Conservation (phyloP, 1,140 invertebrate species). For the Amphibalanus amphitrite region DNA sequence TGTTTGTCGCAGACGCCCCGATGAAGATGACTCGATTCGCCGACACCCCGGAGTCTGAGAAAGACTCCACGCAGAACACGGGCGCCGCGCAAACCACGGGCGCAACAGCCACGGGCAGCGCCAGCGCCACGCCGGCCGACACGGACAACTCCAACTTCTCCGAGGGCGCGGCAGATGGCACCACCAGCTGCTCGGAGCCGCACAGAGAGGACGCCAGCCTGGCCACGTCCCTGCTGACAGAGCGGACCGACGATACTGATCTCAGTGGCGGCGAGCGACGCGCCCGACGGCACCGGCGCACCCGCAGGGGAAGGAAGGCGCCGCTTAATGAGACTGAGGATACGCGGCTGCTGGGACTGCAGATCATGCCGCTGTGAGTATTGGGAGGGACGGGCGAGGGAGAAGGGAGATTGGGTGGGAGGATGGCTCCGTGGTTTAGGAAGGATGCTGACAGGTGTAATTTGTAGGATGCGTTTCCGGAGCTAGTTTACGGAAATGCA, state of each 20-base stretch:
- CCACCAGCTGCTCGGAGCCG: constrained; percentile 1
- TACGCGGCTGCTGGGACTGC: background rate
- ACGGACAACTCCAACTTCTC: background rate
- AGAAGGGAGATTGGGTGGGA: too few species aligned
- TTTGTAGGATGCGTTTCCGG: too few species aligned
- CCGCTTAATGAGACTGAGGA: background rate
- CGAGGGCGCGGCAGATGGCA: background rate
- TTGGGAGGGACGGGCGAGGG: too few species aligned
- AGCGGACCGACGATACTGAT: background rate
- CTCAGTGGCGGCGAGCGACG: background rate
- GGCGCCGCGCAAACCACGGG: too few species aligned
- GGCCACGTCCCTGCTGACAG: background rate
- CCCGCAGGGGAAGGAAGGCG: background rate
- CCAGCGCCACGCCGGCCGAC: background rate
- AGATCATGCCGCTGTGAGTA: background rate
- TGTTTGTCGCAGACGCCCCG: background rate
- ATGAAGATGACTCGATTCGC: background rate
- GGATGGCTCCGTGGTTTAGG: too few species aligned
- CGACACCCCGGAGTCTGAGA: background rate
- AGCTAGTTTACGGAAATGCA: too few species aligned
- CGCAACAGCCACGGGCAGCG: background rate
- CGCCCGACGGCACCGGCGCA: background rate
- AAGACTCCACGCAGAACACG: background rate
- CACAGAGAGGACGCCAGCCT: background rate
- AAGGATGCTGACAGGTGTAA: too few species aligned